phyloP scores from a whole-genome alignment of 2,888 invertebrate genomes.

The Yponomeuta evonymella region DNA sequence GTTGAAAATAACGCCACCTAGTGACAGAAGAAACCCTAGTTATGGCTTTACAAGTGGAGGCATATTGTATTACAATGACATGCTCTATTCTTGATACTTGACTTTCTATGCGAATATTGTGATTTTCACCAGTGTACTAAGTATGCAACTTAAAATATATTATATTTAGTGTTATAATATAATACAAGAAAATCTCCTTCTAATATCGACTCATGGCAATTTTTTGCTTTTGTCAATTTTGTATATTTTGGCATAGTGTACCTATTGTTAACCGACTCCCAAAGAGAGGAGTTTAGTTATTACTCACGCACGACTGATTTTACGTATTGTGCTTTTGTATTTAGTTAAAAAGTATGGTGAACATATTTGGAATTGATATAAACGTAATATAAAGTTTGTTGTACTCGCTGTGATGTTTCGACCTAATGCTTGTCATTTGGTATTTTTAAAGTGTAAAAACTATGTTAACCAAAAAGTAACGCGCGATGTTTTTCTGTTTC shows the following conservation, averaged over 20 bases:
- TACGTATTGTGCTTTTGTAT: neutral
- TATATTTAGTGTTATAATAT: neutral
- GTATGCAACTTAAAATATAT: conserved; percentile 1
- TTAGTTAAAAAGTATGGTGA: neutral
- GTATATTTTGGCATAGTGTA: neutral
- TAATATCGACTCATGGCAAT: neutral
- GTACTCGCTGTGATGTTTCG: neutral
- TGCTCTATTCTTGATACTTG: conserved; percentile 66
- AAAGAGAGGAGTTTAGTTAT: neutral
- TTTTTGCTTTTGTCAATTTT: neutral
- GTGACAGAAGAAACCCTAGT: neutral
- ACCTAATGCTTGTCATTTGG: neutral
- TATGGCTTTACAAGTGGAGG: neutral
- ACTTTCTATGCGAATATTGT: conserved; percentile 57
- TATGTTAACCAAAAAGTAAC: neutral
- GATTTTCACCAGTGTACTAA: conserved; percentile 43
- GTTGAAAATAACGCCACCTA: neutral
- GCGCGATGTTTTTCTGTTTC: neutral
- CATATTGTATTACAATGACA: neutral
- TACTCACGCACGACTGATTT: conserved; percentile 1
- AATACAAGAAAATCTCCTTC: neutral
- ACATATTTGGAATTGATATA: neutral
- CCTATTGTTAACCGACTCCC: neutral
- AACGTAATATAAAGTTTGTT: neutral
- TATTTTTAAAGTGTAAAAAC: neutral